Conservation (phyloP, 2,888 invertebrate species). For the Synergus itoensis region DNA sequence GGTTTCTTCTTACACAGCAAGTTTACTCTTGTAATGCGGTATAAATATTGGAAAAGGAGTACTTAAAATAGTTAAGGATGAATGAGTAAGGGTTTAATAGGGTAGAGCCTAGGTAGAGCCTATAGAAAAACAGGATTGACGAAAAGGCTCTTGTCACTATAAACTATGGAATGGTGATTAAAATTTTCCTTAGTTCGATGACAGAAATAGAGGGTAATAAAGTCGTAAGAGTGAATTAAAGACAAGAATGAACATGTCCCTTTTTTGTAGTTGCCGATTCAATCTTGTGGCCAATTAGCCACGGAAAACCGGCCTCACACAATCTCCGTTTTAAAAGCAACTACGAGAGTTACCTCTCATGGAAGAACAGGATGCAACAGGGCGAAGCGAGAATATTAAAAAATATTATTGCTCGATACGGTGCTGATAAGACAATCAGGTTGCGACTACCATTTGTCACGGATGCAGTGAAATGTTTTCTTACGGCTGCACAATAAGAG, state of each 20-base stretch:
- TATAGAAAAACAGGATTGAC: too few relatives aligned
- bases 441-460: not conserved
- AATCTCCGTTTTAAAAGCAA: not conserved
- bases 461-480: not conserved
- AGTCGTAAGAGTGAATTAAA: not conserved
- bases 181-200: not conserved
- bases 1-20: too few relatives aligned
- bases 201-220: not conserved
- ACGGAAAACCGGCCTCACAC: not conserved
- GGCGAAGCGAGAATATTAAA: not conserved
- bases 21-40: too few relatives aligned
- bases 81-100: too few relatives aligned
- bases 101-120: too few relatives aligned
- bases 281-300: not conserved
- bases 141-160: too few relatives aligned
- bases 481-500: not conserved
- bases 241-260: not conserved
- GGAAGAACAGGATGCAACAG: not conserved
- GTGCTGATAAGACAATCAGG: not conserved
- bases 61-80: too few relatives aligned
- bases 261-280: not conserved
- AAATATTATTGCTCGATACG: not conserved
- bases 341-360: not conserved
- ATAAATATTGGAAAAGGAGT: too few relatives aligned
- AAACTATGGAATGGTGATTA: too few relatives aligned